A percentile compares a stretch with the other conserved stretches of the same genome.
Conservation (phyloP, 2,113 vertebrate genomes). For the Pycnonotus jocosus region DNA sequence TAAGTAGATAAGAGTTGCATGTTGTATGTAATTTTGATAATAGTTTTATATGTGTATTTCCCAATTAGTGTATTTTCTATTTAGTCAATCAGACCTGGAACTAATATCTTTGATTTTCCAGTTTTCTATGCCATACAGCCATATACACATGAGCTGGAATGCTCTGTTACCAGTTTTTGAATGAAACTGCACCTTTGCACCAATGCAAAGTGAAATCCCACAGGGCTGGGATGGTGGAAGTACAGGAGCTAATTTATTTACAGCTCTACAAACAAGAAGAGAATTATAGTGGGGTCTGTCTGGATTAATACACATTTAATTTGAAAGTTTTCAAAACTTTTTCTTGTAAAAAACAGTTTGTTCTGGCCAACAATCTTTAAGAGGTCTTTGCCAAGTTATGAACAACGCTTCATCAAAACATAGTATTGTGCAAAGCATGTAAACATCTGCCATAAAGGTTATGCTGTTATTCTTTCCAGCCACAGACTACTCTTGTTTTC, state of each 20-base stretch:
- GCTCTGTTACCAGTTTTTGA: not conserved
- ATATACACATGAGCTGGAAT: not conserved
- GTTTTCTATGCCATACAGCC: not conserved
- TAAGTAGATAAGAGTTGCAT: no score
- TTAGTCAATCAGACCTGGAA: not conserved
- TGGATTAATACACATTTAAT: not conserved
- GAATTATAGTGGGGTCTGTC: not conserved
- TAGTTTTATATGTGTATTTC: no score
- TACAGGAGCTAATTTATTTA: not conserved
- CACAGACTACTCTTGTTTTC: not conserved
- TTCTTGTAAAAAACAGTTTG: not conserved
- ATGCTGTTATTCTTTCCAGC: not conserved
- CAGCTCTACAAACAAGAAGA: not conserved
- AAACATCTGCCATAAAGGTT: constrained; percentile 15
- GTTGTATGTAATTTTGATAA: no score
- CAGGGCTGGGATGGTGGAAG: not conserved
- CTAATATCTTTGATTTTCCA: not conserved
- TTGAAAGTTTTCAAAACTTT: not conserved
- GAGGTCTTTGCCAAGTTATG: constrained; percentile 1
- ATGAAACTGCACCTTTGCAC: not conserved
- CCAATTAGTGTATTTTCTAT: no score
- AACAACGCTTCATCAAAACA: constrained; percentile 25
- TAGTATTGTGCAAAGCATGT: not conserved
- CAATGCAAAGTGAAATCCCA: not conserved
- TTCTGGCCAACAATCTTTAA: not conserved